Base-by-base conservation (phyloP, 2,113 vertebrate genomes). In the Pterocles burchelli region DNA sequence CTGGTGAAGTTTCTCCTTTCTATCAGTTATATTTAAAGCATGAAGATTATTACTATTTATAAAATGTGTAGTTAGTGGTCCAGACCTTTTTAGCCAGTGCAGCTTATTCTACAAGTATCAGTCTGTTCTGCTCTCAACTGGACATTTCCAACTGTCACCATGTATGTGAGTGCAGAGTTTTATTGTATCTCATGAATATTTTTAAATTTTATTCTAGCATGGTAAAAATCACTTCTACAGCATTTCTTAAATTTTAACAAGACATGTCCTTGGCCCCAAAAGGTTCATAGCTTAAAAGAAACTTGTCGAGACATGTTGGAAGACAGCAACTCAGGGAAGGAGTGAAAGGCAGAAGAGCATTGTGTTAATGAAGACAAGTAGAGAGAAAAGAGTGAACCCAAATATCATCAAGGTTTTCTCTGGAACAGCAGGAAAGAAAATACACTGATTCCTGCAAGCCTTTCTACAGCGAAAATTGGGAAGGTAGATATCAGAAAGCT, bases 191-290 rank as follows among this genome's bases (percentile, higher is more conserved):
- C 59, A 88, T 59, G 6, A 66, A 81, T 91, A 70, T 88, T 85
- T 94, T 91, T 43, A 79, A 38, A 86, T 86, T 91, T 86, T 85
- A 67, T 90, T 91, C 55, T 59, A 80, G 43, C 20, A 85, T 34
- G 46, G 20, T 82, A 88, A 93, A 88, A 95, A 80, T 80, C 2
- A 5, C 31, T 89, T 91, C 78, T 96, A 89, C 67, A 95, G 29
- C 38, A 83, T 46, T 89, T 88, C 48, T 65, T 45, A 51, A 38
- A 84, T 83, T 89, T 75, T 95, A 95, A 96, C 71, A 93, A 91
- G 86, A 65, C 2, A 59, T 67, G 51, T 70, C 20, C 20, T 55
- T 73, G n/a, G 58, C 36, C 74, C 59, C 85, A 85, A 51, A 93
- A 71, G 78, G 26, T 58, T 93, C 34, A 66, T 20, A 79, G 20